These are phyloP conservation scores for Tenualosa ilisha DNA, from an alignment of 2,797 vertebrate species.

Conservation along the genomic window DNA sequence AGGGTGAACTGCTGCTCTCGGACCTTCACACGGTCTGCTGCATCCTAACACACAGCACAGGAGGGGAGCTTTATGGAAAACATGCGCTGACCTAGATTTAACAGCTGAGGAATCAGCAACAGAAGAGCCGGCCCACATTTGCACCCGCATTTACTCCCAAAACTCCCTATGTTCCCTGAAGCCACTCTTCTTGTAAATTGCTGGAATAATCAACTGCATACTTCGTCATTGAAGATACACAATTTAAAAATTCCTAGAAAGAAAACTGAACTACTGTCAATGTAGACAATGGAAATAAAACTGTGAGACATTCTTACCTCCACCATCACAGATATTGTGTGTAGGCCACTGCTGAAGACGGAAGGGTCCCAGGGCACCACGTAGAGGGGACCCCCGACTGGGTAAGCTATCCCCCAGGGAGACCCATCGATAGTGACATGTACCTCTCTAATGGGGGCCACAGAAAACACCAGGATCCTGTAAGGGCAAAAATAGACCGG, in stretches of 20 bases:
- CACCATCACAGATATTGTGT: conserved; percentile 85
- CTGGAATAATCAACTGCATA: not conserved
- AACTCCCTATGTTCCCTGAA: not conserved
- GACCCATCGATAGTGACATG: conserved; percentile 81
- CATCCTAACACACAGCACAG: conserved; percentile 75
- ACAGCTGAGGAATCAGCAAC: not conserved
- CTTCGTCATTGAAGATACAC: not conserved
- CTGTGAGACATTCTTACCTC: conserved; percentile 72
- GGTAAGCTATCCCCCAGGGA: conserved; percentile 76
- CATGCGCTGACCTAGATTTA: not conserved
- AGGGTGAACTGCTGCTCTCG: conserved; percentile 84
- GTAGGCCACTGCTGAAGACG: conserved; percentile 82
- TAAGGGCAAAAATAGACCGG: conserved; percentile 11
- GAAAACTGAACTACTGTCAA: not conserved
- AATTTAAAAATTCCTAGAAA: not conserved
- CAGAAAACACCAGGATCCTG: conserved; percentile 94
- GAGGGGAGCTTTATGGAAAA: not conserved
- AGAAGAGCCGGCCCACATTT: not conserved
- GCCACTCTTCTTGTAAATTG: not conserved
- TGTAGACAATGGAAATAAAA: not conserved
- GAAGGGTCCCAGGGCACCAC: conserved; percentile 86
- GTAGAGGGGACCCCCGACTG: conserved; percentile 85
- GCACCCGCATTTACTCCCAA: not conserved
- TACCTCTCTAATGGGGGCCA: conserved; percentile 79
- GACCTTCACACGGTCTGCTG: conserved; percentile 74